These are phyloP conservation scores for Maniola hyperantus DNA, from an alignment of 2,888 invertebrate species.

Conservation along the genomic window DNA sequence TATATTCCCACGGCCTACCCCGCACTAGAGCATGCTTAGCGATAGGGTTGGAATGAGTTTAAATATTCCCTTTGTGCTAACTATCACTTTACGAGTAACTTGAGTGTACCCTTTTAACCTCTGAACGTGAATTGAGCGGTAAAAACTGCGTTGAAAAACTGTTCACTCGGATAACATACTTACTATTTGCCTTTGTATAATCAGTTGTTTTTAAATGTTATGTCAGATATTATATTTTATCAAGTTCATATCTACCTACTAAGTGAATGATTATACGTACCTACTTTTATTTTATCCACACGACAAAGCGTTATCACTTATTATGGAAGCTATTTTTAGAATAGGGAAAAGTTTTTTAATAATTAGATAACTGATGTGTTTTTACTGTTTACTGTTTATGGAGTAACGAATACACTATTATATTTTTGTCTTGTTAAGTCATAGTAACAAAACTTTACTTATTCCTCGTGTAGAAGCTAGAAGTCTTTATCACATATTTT, in stretches of 20 bases:
- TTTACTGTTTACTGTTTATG: not conserved
- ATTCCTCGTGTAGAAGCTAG: not conserved
- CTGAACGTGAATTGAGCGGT: not conserved
- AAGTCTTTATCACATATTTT: not conserved
- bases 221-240: not conserved
- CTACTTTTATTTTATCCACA: not conserved
- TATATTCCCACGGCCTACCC: conserved; percentile 36
- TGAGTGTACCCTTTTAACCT: conserved; percentile 1
- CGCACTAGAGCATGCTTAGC: conserved; percentile 23
- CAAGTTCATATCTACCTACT: not conserved
- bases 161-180: not conserved
- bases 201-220: not conserved
- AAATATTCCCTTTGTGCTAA: conserved; percentile 28
- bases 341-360: not conserved
- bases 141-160: conserved; percentile 6
- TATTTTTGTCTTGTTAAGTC: not conserved
- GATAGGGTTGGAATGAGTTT: conserved; percentile 29
- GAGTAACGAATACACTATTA: not conserved
- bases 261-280: not conserved
- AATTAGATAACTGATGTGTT: not conserved
- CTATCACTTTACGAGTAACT: conserved; percentile 6
- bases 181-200: not conserved
- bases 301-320: not conserved
- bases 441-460: not conserved
- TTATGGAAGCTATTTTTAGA: not conserved